phyloP scores from a whole-genome alignment of 2,888 invertebrate genomes.

The Dryobota labecula region DNA sequence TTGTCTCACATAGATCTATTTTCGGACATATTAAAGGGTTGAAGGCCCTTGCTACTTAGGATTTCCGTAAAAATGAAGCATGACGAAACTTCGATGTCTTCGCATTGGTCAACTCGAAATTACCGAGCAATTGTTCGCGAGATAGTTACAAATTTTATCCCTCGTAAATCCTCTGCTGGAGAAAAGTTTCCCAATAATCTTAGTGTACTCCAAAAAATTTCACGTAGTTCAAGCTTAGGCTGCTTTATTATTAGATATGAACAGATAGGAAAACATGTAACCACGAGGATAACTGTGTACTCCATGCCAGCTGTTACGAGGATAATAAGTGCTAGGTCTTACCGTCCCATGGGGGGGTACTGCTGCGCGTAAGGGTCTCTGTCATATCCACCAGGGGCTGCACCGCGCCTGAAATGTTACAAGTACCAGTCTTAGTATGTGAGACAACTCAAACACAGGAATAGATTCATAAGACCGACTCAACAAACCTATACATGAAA shows the following conservation, averaged over 20 bases:
- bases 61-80: not conserved
- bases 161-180: not conserved
- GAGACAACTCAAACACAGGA: not conserved
- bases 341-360: slow-evolving; percentile 89
- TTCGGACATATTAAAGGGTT: not conserved
- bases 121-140: not conserved
- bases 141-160: not conserved
- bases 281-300: slow-evolving; percentile 41
- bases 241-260: slow-evolving; percentile 1
- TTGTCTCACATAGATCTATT: not conserved
- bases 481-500: not conserved
- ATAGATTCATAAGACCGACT: not conserved
- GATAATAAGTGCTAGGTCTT: slow-evolving; percentile 66
- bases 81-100: not conserved
- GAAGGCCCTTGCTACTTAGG: not conserved
- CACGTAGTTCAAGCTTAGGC: too few species aligned
- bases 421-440: not conserved
- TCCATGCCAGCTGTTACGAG: slow-evolving; percentile 51
- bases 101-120: not conserved
- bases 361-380: slow-evolving; percentile 87
- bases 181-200: not conserved
- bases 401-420: slow-evolving; percentile 81
- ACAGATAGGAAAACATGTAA: slow-evolving; percentile 42
- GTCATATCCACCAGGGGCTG: slow-evolving; percentile 85
- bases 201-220: not conserved